These are phyloP conservation scores for Epinotia brunnichana DNA, from an alignment of 2,888 invertebrate genomes.

Conservation along the genomic window DNA sequence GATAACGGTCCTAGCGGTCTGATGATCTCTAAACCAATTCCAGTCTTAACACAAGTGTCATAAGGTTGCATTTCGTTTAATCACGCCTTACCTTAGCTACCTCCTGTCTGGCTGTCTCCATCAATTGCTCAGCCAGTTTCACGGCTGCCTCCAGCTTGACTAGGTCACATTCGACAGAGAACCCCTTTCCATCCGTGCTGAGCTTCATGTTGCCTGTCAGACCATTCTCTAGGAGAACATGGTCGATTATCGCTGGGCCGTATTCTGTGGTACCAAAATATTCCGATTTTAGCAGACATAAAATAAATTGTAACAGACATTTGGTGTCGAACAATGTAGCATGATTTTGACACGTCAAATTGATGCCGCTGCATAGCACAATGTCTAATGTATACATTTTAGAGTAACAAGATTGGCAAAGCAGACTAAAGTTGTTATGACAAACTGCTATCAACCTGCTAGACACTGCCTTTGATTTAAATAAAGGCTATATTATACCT, in stretches of 20 bases:
- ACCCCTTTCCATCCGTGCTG: slow-evolving; percentile 82
- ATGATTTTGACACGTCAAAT: too few species aligned
- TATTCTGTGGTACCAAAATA: slow-evolving; percentile 84
- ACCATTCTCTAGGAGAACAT: slow-evolving; percentile 89
- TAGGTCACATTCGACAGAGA: slow-evolving; percentile 85
- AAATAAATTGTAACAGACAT: too few species aligned
- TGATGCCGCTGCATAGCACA: too few species aligned
- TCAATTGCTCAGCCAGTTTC: slow-evolving; percentile 86
- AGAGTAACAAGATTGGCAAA: too few species aligned
- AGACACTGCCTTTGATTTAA: too few species aligned
- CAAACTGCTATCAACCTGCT: too few species aligned
- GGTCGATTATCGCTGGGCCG: slow-evolving; percentile 96
- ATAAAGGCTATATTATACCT: too few species aligned
- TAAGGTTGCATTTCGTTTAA: background rate
- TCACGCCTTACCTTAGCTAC: slow-evolving; percentile 80
- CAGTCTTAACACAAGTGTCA: background rate
- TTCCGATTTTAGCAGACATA: background rate
- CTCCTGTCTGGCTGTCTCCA: slow-evolving; percentile 81
- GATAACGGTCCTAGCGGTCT: too few species aligned
- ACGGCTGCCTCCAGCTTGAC: slow-evolving; percentile 86
- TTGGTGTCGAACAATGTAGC: too few species aligned
- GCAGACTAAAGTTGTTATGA: too few species aligned
- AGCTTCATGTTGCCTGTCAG: slow-evolving; percentile 84
- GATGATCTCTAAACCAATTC: background rate
- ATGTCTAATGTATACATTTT: too few species aligned